Percentiles rank a stretch among this genome's conserved stretches.
Evolutionary conservation across 2,113 vertebrate genomes (phyloP).

Genomic region (Microtus ochrogaster): DNA sequence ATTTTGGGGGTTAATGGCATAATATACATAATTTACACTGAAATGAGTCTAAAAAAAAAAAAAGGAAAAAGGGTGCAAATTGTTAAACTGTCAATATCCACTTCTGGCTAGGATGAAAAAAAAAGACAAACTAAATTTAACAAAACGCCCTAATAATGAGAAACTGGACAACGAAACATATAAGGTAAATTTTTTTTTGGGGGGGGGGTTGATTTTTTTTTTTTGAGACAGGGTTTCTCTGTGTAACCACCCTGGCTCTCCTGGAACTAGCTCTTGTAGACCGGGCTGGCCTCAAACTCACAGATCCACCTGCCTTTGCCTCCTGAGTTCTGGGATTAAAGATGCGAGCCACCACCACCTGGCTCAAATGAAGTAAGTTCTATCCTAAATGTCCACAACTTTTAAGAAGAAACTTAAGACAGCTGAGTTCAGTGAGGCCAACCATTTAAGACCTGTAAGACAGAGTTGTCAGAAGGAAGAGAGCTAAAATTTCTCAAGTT

Average conservation of each 20-base stretch:
- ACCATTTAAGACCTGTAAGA: neutral
- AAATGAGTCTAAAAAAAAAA: neutral
- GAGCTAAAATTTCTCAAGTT: neutral
- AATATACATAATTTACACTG: conserved; percentile 14
- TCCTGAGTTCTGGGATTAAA: no score
- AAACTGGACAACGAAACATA: conserved; percentile 33
- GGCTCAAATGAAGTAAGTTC: neutral
- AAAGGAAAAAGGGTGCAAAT: neutral
- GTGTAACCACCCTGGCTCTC: no score
- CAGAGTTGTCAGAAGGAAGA: neutral
- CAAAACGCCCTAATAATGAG: neutral
- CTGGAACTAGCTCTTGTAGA: no score
- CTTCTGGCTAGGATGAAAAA: neutral
- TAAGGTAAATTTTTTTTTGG: neutral
- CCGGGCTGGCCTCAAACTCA: no score
- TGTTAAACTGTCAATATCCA: neutral
- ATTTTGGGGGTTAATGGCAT: neutral
- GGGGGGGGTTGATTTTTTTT: no score
- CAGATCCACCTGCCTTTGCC: no score
- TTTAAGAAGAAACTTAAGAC: neutral
- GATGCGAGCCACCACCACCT: no score
- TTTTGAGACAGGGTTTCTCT: no score
- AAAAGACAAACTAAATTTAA: conserved; percentile 23
- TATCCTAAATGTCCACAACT: neutral
- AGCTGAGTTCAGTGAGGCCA: neutral